Conservation (phyloP, 2,888 invertebrate genomes). For the Apoderus coryli region DNA sequence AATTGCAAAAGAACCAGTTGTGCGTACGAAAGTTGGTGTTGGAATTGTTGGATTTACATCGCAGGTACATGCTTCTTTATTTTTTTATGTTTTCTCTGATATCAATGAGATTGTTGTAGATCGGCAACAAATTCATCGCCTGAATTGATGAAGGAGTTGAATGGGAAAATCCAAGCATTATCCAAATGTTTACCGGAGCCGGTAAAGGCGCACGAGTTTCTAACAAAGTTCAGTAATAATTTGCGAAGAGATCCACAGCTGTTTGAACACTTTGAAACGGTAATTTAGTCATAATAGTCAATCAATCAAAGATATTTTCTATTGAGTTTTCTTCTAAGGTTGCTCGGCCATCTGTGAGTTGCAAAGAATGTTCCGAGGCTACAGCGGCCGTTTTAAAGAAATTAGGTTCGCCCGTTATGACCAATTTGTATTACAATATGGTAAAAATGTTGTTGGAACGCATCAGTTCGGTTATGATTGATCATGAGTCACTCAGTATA, state of each 20-base stretch:
- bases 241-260: constrained; percentile 52
- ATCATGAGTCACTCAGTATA: constrained; percentile 71
- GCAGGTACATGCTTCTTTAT: too few relatives aligned
- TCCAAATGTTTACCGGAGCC: constrained; percentile 84
- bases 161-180: constrained; percentile 48
- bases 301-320: too few relatives aligned
- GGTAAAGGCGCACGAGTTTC: constrained; percentile 77
- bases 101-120: too few relatives aligned
- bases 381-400: constrained; percentile 80
- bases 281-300: too few relatives aligned
- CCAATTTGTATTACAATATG: constrained; percentile 88
- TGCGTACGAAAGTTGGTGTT: constrained; percentile 67
- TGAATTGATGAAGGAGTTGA: constrained; percentile 58
- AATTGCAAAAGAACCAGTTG: constrained; percentile 82
- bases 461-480: constrained; percentile 92
- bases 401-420: constrained; percentile 87
- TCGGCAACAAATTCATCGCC: constrained; percentile 36
- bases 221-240: constrained; percentile 67
- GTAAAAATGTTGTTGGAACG: constrained; percentile 90
- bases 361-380: constrained; percentile 86
- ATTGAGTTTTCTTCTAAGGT: too few relatives aligned
- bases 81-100: too few relatives aligned
- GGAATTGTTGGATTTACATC: constrained; percentile 76
- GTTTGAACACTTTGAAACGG: constrained; percentile 72
- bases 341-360: constrained; percentile 77